These are phyloP conservation scores for Meiosimyza decipiens DNA, from an alignment of 2,888 invertebrate genomes.

Conservation along the genomic window DNA sequence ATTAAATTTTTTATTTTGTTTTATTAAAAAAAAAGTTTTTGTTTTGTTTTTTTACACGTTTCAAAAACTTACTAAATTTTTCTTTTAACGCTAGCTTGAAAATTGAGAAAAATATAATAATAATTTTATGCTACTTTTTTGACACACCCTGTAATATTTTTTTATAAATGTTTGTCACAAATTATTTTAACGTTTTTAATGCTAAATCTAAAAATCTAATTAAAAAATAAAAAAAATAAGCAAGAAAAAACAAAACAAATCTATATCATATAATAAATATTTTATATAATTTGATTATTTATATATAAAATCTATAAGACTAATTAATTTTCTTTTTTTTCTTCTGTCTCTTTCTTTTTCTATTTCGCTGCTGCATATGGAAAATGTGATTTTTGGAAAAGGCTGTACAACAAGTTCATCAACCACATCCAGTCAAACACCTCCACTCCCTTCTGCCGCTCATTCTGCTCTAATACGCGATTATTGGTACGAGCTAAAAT, in stretches of 20 bases:
- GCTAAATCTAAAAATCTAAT: conserved; percentile 5
- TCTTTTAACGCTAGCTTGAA: conserved; percentile 5
- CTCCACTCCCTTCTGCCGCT: conserved; percentile 57
- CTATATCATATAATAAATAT: conserved; percentile 39
- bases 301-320: conserved; percentile 24
- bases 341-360: conserved; percentile 34
- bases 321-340: conserved; percentile 33
- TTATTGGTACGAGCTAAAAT: conserved; percentile 67
- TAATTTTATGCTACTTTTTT: not conserved
- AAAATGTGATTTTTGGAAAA: conserved; percentile 35
- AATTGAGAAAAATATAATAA: conserved; percentile 4
- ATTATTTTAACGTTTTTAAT: conserved; percentile 2
- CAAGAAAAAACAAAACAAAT: conserved; percentile 44
- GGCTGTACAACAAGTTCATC: conserved; percentile 57
- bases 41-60: conserved; percentile 17
- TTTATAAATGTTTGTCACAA: conserved; percentile 9
- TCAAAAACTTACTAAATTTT: conserved; percentile 10
- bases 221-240: conserved; percentile 11
- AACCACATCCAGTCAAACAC: conserved; percentile 61
- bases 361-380: conserved; percentile 28
- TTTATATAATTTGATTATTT: conserved; percentile 16
- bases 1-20: conserved; percentile 2
- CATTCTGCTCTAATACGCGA: conserved; percentile 63
- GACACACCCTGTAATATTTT: conserved; percentile 14
- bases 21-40: conserved; percentile 13